Evolutionary conservation across 2,113 vertebrate genomes (phyloP).

Genomic region (Glaucidium brasilianum): DNA sequence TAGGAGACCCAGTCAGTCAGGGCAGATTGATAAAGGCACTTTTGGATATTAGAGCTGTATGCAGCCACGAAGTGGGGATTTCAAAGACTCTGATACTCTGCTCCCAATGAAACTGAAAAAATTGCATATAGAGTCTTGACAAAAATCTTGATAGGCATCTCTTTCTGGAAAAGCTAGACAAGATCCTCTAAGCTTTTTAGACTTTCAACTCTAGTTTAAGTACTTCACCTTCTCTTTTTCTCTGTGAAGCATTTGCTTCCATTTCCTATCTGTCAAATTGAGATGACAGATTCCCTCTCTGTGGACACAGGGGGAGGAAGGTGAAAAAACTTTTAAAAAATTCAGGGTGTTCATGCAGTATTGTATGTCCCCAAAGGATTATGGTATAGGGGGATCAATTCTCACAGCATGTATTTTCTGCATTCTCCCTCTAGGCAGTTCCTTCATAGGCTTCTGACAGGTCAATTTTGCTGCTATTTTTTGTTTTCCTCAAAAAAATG

Average conservation of each 20-base stretch:
- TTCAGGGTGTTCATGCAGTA: neutral
- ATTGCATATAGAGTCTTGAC: neutral
- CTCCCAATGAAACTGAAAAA: neutral
- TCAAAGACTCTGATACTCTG: neutral
- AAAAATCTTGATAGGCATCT: neutral
- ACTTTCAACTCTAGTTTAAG: neutral
- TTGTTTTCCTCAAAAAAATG: conserved; percentile 33
- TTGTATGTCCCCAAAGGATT: neutral
- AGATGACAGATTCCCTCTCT: neutral
- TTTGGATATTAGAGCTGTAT: neutral
- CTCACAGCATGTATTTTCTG: neutral
- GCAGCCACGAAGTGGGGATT: neutral
- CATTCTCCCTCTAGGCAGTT: neutral
- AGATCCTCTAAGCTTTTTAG: neutral
- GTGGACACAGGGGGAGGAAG: neutral
- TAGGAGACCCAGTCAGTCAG: neutral
- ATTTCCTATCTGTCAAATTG: neutral
- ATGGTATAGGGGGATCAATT: neutral
- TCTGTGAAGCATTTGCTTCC: neutral
- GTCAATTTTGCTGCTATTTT: neutral
- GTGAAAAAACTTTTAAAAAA: neutral
- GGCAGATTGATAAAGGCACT: neutral
- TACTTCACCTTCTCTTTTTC: neutral
- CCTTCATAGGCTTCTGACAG: neutral
- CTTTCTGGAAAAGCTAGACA: neutral